phyloP scores from a whole-genome alignment of 2,113 vertebrate genomes.

The Archocentrus centrarchus region DNA sequence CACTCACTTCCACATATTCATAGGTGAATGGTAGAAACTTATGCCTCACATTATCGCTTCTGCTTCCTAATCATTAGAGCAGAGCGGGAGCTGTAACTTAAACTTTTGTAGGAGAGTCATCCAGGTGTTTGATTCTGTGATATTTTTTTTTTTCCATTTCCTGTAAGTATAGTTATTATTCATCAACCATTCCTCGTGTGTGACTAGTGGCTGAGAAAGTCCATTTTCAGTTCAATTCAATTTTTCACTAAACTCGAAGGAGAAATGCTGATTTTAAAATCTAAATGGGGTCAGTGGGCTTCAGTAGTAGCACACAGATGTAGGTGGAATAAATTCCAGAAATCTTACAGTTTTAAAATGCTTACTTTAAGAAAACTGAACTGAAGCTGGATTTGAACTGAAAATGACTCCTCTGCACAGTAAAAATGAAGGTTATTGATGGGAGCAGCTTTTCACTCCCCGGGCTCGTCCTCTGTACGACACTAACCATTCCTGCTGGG shows the following conservation, averaged over 20 bases:
- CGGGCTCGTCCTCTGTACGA: slow-evolving; percentile 26
- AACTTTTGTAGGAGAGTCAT: slow-evolving; percentile 31
- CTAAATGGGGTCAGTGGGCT: neutral
- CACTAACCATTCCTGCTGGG: slow-evolving; percentile 47
- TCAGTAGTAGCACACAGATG: neutral
- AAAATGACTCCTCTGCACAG: slow-evolving; percentile 46
- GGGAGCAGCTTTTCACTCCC: slow-evolving; percentile 40
- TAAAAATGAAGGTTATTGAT: slow-evolving; percentile 25
- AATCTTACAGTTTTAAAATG: neutral
- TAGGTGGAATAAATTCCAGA: neutral
- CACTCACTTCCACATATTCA: neutral
- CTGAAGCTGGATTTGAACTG: slow-evolving; percentile 8
- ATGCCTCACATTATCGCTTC: neutral
- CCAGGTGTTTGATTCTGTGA: slow-evolving; percentile 6
- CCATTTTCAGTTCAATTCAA: slow-evolving; percentile 41
- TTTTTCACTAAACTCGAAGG: slow-evolving; percentile 1
- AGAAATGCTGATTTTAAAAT: neutral
- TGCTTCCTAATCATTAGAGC: slow-evolving; percentile 9
- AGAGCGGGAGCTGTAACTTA: slow-evolving; percentile 50
- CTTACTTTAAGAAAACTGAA: neutral
- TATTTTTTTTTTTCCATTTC: neutral
- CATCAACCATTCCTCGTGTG: slow-evolving; percentile 71
- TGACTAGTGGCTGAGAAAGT: slow-evolving; percentile 12
- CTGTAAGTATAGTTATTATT: slow-evolving; percentile 50
- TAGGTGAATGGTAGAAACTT: neutral